Evolutionary conservation across 2,113 vertebrate species (phyloP).

Genomic region (Ovis canadensis): DNA sequence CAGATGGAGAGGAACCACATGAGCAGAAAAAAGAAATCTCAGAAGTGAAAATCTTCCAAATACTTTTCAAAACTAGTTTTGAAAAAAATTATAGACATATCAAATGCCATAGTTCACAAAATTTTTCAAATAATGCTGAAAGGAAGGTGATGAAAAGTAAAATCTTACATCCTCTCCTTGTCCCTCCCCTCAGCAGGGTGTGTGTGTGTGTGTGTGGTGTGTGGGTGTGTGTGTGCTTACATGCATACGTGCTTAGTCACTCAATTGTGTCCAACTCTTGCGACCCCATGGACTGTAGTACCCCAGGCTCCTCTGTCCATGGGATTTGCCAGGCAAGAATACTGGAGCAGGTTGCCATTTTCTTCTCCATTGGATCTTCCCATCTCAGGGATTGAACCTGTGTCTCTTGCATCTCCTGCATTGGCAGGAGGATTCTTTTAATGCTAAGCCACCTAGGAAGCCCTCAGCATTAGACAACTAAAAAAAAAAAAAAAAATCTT

Average conservation of each 20-base stretch:
- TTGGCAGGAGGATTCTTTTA: neutral
- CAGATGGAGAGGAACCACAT: neutral
- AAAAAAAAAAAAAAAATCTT: neutral
- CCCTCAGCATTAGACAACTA: neutral
- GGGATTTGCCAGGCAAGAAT: neutral
- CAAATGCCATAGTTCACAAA: neutral
- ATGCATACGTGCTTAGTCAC: fast-evolving
- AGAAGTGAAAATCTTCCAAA: neutral
- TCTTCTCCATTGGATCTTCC: neutral
- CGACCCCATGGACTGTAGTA: neutral
- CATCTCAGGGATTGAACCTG: neutral
- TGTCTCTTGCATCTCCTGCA: neutral
- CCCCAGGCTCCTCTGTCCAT: neutral
- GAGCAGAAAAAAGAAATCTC: neutral
- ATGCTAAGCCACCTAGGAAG: neutral
- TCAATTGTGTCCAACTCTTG: neutral
- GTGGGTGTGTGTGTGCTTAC: no score
- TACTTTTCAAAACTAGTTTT: constrained; percentile 4
- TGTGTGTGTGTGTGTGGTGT: neutral
- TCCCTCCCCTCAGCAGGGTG: neutral
- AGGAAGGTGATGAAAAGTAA: neutral
- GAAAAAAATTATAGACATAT: neutral
- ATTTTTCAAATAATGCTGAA: neutral
- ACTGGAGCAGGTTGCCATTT: neutral
- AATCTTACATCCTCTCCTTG: neutral